A percentile compares a stretch with the other conserved stretches of the same genome.
phyloP scores from a whole-genome alignment of 2,113 vertebrate genomes.

The Myxocyprinus asiaticus region DNA sequence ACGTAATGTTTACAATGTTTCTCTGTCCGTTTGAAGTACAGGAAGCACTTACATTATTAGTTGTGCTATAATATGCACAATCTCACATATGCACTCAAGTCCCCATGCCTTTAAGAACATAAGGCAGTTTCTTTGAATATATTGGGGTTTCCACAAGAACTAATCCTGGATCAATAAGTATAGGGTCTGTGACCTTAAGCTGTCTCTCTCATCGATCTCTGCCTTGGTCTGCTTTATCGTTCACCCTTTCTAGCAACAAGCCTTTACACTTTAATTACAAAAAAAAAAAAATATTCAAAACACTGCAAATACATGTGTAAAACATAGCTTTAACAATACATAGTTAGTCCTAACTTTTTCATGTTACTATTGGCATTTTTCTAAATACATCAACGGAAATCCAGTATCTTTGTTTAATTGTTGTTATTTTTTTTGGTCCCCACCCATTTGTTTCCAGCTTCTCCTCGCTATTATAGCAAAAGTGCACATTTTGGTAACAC shows the following conservation, averaged over 20 bases:
- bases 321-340: too few relatives aligned
- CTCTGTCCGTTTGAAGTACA: constrained; percentile 29
- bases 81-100: not conserved
- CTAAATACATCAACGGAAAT: too few relatives aligned
- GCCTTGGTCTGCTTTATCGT: constrained; percentile 20
- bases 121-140: constrained; percentile 26
- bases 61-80: not conserved
- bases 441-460: too few relatives aligned
- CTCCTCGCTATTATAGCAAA: too few relatives aligned
- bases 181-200: constrained; percentile 43
- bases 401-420: too few relatives aligned
- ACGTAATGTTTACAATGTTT: constrained; percentile 4
- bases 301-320: too few relatives aligned
- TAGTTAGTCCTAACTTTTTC: too few relatives aligned
- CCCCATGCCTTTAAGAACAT: not conserved
- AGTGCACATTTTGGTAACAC: too few relatives aligned
- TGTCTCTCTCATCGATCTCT: constrained; percentile 14
- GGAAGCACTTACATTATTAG: constrained; percentile 42
- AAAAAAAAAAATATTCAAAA: too few relatives aligned
- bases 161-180: constrained; percentile 40
- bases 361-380: too few relatives aligned
- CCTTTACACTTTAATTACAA: too few relatives aligned
- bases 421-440: too few relatives aligned
- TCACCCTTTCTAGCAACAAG: constrained; percentile 29
- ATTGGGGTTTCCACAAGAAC: constrained; percentile 4